Conservation (phyloP, 2,113 vertebrate species). For the Microcebus tavaratra region DNA sequence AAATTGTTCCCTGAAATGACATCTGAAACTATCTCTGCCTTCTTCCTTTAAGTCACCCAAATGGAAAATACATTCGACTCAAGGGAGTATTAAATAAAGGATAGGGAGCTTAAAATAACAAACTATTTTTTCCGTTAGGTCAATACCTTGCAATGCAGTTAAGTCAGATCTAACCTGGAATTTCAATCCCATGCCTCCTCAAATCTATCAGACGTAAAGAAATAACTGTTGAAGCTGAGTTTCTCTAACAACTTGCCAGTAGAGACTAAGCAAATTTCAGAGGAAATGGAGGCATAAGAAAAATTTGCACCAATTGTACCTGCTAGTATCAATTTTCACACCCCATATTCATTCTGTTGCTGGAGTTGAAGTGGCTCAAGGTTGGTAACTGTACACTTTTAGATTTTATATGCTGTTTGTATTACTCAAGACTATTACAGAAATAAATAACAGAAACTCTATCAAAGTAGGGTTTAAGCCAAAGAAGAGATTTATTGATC, state of each 20-base stretch:
- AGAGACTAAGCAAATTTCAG: background rate
- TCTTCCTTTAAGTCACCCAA: constrained; percentile 35
- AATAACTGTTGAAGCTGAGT: background rate
- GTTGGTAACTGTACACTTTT: background rate
- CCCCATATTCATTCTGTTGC: background rate
- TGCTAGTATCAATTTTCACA: background rate
- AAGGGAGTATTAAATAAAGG: constrained; percentile 42
- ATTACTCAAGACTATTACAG: background rate
- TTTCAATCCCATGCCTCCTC: background rate
- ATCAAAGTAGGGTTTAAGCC: background rate
- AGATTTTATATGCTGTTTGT: background rate
- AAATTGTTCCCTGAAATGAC: constrained; percentile 67
- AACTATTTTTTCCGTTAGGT: constrained; percentile 44
- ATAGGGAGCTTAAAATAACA: constrained; percentile 22
- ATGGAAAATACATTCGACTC: constrained; percentile 58
- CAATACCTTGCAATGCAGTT: background rate
- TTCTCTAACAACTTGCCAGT: background rate
- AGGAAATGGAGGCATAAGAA: constrained; percentile 9
- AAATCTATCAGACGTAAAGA: background rate
- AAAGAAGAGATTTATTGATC: background rate
- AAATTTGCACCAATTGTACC: background rate
- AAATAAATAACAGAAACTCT: background rate
- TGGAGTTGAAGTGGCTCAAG: background rate
- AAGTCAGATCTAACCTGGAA: background rate
- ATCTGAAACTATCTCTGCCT: constrained; percentile 57